Base-by-base conservation (phyloP, 2,888 invertebrate species). In the Petrolisthes cinctipes region DNA sequence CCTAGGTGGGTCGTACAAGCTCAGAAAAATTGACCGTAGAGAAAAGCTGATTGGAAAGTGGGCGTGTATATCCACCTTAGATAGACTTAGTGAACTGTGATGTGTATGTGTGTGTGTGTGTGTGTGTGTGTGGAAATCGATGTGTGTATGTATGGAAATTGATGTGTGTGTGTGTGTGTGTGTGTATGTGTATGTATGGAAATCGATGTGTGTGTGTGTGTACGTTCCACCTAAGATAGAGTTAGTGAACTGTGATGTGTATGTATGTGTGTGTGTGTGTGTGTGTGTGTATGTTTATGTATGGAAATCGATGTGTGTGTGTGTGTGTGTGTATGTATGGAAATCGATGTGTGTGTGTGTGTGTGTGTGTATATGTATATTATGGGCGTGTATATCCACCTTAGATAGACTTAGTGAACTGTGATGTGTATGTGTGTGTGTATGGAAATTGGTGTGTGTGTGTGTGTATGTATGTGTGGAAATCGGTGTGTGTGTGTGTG, bases 11-110 rank as follows among this genome's bases (percentile, higher is more conserved):
- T 81, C 89, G 0, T 90, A 90, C 78, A 89, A 88, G 68, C 54
- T 90, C 11, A 89, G 73, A 76, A 88, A 86, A 73, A 76, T 89
- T 37, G 90, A 90, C 23, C 88, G 89, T 61, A 88, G 89, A 37
- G 89, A 90, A 76, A 89, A 90, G 37, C 17, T 90, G 61, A 83
- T 90, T 11, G 90, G 90, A 9, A 88, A 88, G 76, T 90, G 90
- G 90, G 89, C 86, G 9, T 90, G 90, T 61, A 85, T 89, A 71
- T 87, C 87, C 37, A 88, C 89, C 9, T 51, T 89, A 81, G 89
- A 89, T 61, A 82, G 89, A 73, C 57, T 86, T 20, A 89, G 73
- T 83, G 89, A 86, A 23, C 81, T 86, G 37, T 89, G 73, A 79
- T 51, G 68, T 14, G 66, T 37, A n/a, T n/a, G n/a, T n/a, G n/a